These are phyloP conservation scores for Crocodylus rhombifer DNA, from an alignment of 2,797 vertebrate species.

Conservation along the genomic window DNA sequence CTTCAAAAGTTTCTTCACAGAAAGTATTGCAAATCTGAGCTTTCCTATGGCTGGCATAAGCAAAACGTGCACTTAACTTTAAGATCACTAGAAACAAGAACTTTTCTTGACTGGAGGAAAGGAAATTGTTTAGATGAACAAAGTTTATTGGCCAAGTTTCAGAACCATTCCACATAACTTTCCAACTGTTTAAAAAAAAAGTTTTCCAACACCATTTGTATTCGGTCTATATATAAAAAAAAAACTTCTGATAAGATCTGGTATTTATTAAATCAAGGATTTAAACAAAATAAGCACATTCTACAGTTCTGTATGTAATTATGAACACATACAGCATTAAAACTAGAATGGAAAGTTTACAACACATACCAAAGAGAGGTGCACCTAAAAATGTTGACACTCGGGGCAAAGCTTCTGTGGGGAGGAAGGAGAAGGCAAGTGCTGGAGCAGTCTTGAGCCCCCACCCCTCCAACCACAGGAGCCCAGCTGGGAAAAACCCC, in stretches of 20 bases:
- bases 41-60: not conserved
- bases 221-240: not conserved
- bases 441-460: too few species aligned
- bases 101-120: not conserved
- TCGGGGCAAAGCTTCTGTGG: too few species aligned
- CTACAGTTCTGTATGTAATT: not conserved
- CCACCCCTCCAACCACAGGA: too few species aligned
- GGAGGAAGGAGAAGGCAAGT: too few species aligned
- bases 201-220: not conserved
- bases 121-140: not conserved
- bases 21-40: not conserved
- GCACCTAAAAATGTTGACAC: too few species aligned
- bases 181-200: not conserved
- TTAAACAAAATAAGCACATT: too few species aligned
- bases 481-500: too few species aligned
- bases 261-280: not conserved
- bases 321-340: not conserved
- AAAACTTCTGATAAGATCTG: not conserved
- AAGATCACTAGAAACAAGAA: too few species aligned
- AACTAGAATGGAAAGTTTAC: not conserved
- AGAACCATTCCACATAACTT: not conserved
- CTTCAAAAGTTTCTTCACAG: not conserved
- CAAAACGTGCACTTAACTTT: not conserved
- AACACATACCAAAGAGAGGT: not conserved
- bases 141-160: not conserved